Evolutionary conservation across 2,797 vertebrate genomes (phyloP).

Genomic region (Sardinella longiceps): DNA sequence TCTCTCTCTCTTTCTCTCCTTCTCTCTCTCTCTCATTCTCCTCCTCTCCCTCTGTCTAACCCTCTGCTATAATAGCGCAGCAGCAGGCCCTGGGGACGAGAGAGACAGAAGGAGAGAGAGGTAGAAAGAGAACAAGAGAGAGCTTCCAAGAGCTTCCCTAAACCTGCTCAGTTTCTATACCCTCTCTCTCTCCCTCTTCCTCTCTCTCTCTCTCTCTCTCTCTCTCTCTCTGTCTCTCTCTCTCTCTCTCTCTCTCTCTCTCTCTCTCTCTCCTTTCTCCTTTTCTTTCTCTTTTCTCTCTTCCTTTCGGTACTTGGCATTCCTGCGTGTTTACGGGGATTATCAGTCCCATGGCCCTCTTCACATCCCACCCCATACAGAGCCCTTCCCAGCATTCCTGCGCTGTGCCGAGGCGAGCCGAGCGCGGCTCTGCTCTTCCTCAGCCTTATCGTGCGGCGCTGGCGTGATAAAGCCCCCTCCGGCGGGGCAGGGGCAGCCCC

Average conservation of each 20-base stretch:
- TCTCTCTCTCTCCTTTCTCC: background rate
- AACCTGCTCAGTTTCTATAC: slow-evolving; percentile 36
- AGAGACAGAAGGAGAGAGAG: background rate
- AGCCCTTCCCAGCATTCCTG: slow-evolving; percentile 39
- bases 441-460: background rate
- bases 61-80: background rate
- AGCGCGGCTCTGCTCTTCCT: slow-evolving; percentile 3
- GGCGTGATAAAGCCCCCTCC: slow-evolving; percentile 22
- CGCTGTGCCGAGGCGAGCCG: background rate
- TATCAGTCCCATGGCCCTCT: slow-evolving; percentile 35
- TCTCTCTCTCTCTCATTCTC: background rate
- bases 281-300: background rate
- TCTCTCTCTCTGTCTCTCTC: slow-evolving; percentile 7
- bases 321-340: slow-evolving; percentile 47
- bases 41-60: background rate
- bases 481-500: slow-evolving; percentile 6
- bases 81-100: background rate
- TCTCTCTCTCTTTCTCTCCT: slow-evolving; percentile 24
- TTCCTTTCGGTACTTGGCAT: slow-evolving; percentile 26
- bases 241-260: slow-evolving; percentile 10
- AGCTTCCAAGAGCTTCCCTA: background rate
- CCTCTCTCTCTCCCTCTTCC: background rate
- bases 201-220: background rate
- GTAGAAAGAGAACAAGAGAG: background rate
- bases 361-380: slow-evolving; percentile 31